Percentiles rank a stretch among this genome's conserved stretches.
Evolutionary conservation across 37 sponge, comb jelly and placozoan species (phyloP).

Genomic region (Corticium candelabrum): DNA sequence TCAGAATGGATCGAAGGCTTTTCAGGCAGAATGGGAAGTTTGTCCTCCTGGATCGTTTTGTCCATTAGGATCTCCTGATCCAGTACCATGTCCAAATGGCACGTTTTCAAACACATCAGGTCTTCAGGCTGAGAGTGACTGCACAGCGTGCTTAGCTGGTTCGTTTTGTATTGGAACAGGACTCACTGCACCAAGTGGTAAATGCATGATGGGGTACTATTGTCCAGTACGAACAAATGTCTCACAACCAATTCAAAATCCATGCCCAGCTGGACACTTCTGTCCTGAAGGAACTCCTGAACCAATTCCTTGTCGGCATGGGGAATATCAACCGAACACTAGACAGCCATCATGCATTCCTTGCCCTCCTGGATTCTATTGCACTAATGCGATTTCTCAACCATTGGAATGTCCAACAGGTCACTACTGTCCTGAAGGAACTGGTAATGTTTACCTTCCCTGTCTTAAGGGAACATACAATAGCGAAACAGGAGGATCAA

Average conservation of each 20-base stretch:
- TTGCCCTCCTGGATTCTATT: background rate
- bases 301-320: background rate
- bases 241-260: background rate
- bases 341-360: background rate
- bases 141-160: conserved; percentile 8
- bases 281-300: background rate
- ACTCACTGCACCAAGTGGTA: background rate
- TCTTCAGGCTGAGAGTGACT: background rate
- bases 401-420: conserved; percentile 9
- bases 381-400: background rate
- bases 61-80: background rate
- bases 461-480: background rate
- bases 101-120: background rate
- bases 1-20: background rate
- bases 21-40: background rate
- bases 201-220: conserved; percentile 16
- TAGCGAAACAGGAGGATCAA: background rate
- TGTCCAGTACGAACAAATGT: conserved; percentile 9
- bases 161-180: background rate
- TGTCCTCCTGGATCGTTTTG: conserved; percentile 18
- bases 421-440: conserved; percentile 26
- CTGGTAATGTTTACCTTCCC: background rate
- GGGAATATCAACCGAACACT: background rate
- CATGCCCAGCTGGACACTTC: background rate
- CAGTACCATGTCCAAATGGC: background rate